Percentiles rank a stretch among this genome's conserved stretches.
phyloP scores from a whole-genome alignment of 2,113 vertebrate species.

The Gorsachius goisagi region DNA sequence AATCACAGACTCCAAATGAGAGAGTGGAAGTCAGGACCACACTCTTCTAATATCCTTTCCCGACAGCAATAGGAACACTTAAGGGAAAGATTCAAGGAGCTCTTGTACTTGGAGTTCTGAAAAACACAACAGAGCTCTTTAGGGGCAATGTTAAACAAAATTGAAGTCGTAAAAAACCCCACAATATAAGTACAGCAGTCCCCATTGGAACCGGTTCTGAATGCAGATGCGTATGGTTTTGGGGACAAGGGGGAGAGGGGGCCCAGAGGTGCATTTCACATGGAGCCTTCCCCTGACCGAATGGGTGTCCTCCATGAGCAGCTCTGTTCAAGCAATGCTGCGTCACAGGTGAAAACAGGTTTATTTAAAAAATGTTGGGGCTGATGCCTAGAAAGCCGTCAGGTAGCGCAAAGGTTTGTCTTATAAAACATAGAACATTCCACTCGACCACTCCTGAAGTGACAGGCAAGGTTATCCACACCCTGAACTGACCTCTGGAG shows the following conservation, averaged over 20 bases:
- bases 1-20: constrained; percentile 39
- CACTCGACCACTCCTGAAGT: not conserved
- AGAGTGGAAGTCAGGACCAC: constrained; percentile 15
- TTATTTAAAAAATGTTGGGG: not conserved
- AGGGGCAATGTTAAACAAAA: not conserved
- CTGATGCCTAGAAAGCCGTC: not conserved
- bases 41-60: constrained; percentile 7
- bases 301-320: not conserved
- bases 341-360: not conserved
- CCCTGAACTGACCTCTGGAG: not conserved
- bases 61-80: not conserved
- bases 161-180: not conserved
- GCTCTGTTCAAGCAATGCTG: not conserved
- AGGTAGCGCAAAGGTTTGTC: not conserved
- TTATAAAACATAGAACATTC: not conserved
- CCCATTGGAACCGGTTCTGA: not conserved
- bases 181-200: not conserved
- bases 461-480: not conserved
- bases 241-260: not conserved
- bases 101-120: not conserved
- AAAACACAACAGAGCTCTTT: not conserved
- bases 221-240: not conserved
- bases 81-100: constrained; percentile 21
- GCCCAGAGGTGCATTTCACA: not conserved
- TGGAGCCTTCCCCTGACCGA: not conserved